Conservation (phyloP, 2,113 vertebrate genomes). For the Lycaon pictus region DNA sequence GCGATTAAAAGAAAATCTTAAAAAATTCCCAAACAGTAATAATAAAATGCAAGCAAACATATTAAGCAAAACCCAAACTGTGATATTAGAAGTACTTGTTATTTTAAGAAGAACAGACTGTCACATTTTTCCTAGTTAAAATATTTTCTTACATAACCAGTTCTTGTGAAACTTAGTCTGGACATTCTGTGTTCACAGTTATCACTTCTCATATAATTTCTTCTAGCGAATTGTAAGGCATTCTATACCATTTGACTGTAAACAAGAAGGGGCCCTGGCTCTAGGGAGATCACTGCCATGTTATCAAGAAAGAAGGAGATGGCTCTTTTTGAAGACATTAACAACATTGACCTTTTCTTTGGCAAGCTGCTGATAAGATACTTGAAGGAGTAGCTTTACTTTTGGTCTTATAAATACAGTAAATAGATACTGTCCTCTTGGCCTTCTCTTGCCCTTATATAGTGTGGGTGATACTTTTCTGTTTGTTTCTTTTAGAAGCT, state of each 20-base stretch:
- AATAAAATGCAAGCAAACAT: background rate
- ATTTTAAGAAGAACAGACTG: slow-evolving; percentile 55
- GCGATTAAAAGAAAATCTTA: background rate
- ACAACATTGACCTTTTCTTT: background rate
- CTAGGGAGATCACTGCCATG: background rate
- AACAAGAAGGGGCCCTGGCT: background rate
- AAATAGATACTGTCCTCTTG: background rate
- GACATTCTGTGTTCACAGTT: background rate
- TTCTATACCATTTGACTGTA: background rate
- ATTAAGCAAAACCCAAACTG: slow-evolving; percentile 40
- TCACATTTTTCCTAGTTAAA: slow-evolving; percentile 51
- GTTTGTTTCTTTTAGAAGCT: background rate
- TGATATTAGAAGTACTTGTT: slow-evolving; percentile 51
- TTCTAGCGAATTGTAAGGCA: background rate
- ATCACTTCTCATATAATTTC: slow-evolving; percentile 29
- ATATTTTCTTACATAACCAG: slow-evolving; percentile 8
- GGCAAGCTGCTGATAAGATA: background rate
- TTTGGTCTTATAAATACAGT: background rate
- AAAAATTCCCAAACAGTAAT: background rate
- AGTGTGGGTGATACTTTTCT: background rate
- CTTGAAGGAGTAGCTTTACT: background rate
- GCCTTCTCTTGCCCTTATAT: background rate
- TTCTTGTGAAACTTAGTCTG: slow-evolving; percentile 32
- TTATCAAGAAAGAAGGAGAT: background rate
- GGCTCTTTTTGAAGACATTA: background rate